A percentile compares a stretch with the other conserved stretches of the same genome.
These are phyloP conservation scores for Galeopsomyia nigrocyanea DNA, from an alignment of 2,888 invertebrate genomes.

Conservation along the genomic window DNA sequence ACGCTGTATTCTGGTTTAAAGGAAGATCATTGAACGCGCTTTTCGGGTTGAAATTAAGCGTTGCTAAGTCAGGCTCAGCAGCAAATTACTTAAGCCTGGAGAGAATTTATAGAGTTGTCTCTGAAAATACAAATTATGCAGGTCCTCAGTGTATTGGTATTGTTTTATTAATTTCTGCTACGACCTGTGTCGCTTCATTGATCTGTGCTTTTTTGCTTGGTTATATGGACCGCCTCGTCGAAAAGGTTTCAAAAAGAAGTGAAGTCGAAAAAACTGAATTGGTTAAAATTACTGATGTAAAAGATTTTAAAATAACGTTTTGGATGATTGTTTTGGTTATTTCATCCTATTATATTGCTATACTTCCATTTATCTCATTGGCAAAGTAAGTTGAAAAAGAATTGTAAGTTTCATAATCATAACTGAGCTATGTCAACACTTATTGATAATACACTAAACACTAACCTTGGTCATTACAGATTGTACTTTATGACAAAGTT, in stretches of 20 bases:
- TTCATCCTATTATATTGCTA: slow-evolving; percentile 94
- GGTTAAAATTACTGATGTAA: slow-evolving; percentile 82
- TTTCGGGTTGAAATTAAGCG: slow-evolving; percentile 95
- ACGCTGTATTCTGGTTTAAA: slow-evolving; percentile 98
- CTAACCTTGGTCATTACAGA: slow-evolving; percentile 73
- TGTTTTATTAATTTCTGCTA: slow-evolving; percentile 81
- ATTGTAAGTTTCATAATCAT: not conserved
- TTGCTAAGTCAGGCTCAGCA: slow-evolving; percentile 94
- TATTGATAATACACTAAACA: slow-evolving; percentile 31
- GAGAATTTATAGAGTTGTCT: slow-evolving; percentile 85
- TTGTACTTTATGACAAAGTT: slow-evolving; percentile 92
- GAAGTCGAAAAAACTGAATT: slow-evolving; percentile 71
- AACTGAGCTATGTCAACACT: no score
- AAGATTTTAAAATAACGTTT: slow-evolving; percentile 84
- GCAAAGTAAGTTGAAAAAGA: slow-evolving; percentile 83
- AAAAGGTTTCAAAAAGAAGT: slow-evolving; percentile 79
- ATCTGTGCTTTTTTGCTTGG: slow-evolving; percentile 84
- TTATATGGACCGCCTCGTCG: slow-evolving; percentile 88
- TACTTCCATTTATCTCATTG: slow-evolving; percentile 95
- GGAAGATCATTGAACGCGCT: slow-evolving; percentile 98
- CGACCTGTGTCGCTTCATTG: slow-evolving; percentile 88
- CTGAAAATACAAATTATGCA: slow-evolving; percentile 71
- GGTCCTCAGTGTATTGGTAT: slow-evolving; percentile 83
- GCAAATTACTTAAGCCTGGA: slow-evolving; percentile 96
- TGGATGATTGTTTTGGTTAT: slow-evolving; percentile 95